Evolutionary conservation across 2,888 invertebrate genomes (phyloP), one percentile per base, ranked within the genome.

Genomic region (Tetranychus truncatus): DNA sequence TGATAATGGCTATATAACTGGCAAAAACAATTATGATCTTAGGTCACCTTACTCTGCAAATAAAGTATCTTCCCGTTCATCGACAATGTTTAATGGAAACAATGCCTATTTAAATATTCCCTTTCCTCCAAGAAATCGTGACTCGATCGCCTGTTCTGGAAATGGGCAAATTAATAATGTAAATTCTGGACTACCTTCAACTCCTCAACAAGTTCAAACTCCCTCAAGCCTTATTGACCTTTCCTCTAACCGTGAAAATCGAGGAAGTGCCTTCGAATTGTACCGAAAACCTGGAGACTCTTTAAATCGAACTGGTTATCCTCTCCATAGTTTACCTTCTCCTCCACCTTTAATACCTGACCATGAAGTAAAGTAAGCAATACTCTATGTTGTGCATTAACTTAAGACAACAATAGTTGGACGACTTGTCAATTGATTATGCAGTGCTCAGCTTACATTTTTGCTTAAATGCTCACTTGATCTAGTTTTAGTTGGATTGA

Each of bases 241-340:
- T 81, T 91, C 74, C 3, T 34, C 91, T 74, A 92, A 92, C 73
- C 90, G 92, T 81, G 93, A 93, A 82, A 92, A 93, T 81, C 86
- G 93, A 75, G 93, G 93, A 45, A 93, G 93, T 78, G 95, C 95
- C n/a, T 94, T 95, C 82, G 94, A 94, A 83, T 85, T 94, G 77
- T 95, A 94, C 83, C 88, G 92, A 79, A 94, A 94, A 84, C 93
- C 93, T 11, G 69, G 69, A 24, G 69, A 69, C 69, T 24, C 34
- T 72, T 55, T 55, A 15, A 55, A 20, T 20, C 72, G 44, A 45
- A 9, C 44, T 72, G 72, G 72, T 45, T 72, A 45, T n/a, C n/a
- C n/a, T 45, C 34, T 45, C 20, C 72, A 72, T 46, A 44, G 72
- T 18, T 44, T 72, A 11, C 73, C 73, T 8, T 20, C 73, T 46